Percentiles rank a stretch among this genome's conserved stretches.
phyloP scores from a whole-genome alignment of 2,113 vertebrate genomes.

The Neotragus pygmaeus region DNA sequence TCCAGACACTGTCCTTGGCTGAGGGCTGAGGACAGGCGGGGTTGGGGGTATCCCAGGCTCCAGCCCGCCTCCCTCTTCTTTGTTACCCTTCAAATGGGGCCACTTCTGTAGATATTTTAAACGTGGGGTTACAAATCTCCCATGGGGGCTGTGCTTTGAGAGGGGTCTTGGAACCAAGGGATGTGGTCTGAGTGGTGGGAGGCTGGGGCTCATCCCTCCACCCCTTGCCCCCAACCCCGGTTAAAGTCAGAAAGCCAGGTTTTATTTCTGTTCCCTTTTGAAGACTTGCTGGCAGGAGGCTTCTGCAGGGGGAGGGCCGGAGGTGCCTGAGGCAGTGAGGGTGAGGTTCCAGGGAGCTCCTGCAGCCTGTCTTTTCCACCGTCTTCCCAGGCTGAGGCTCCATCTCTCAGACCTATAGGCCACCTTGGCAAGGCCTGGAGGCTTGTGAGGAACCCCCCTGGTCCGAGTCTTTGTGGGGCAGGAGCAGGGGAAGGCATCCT shows the following conservation, averaged over 20 bases:
- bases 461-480: background rate
- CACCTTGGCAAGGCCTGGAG: background rate
- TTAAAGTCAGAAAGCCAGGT: background rate
- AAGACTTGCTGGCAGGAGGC: background rate
- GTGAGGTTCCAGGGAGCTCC: background rate
- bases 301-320: background rate
- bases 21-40: background rate
- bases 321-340: background rate
- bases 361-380: background rate
- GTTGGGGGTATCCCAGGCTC: background rate
- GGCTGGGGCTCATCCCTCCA: background rate
- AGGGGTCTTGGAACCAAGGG: background rate
- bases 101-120: constrained; percentile 10
- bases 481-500: background rate
- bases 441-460: background rate
- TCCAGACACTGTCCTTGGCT: background rate
- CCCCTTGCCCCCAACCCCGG: background rate
- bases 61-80: background rate
- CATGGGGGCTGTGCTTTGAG: background rate
- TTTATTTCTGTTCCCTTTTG: constrained; percentile 59
- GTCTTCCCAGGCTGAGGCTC: background rate
- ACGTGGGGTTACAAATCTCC: background rate
- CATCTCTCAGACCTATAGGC: background rate
- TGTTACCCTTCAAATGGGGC: background rate
- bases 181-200: background rate